phyloP scores from a whole-genome alignment of 2,888 invertebrate genomes.

The Acanthosepion lycidas region DNA sequence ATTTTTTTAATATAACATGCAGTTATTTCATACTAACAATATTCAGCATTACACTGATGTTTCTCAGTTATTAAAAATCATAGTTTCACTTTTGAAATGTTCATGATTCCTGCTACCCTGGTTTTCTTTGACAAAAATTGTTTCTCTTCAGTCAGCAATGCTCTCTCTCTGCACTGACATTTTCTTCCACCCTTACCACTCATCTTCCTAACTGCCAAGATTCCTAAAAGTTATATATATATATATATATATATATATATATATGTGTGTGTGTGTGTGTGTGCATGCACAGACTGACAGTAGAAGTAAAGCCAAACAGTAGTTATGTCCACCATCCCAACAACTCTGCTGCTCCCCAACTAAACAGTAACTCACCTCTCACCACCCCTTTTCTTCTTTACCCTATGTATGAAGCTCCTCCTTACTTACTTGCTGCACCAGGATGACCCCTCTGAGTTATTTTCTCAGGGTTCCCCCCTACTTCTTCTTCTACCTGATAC shows the following conservation, averaged over 20 bases:
- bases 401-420: background rate
- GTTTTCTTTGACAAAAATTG: background rate
- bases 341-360: background rate
- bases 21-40: too few species aligned
- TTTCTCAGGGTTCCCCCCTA: background rate
- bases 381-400: background rate
- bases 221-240: background rate
- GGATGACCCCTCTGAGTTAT: slow-evolving; percentile 33
- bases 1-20: too few species aligned
- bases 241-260: slow-evolving; percentile 33
- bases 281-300: background rate
- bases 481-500: background rate
- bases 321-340: background rate
- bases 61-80: background rate
- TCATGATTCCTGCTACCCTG: too few species aligned
- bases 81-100: background rate
- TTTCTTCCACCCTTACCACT: background rate
- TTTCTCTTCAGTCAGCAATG: background rate
- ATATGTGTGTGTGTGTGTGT: background rate
- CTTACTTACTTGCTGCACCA: slow-evolving; percentile 33
- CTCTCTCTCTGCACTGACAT: background rate
- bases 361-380: background rate
- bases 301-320: background rate
- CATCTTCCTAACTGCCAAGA: too few species aligned
- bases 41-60: too few species aligned